Conservation (phyloP, 2,113 vertebrate species). For the Protomyctophum bolini region DNA sequence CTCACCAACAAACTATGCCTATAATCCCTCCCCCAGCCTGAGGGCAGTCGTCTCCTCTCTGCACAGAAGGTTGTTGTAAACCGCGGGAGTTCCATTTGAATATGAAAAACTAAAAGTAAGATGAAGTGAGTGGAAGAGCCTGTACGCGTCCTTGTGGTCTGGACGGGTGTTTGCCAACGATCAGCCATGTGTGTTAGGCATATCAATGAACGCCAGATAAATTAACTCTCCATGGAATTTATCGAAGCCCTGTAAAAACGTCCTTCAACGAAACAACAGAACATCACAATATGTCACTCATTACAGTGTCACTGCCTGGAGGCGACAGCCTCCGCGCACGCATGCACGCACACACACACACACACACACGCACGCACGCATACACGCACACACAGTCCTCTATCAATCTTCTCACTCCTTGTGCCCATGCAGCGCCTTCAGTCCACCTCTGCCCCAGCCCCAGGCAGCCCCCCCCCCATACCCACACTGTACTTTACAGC, state of each 20-base stretch:
- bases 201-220: neutral
- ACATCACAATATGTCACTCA: neutral
- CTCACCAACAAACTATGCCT: no score
- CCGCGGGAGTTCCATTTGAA: no score
- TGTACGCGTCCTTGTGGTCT: no score
- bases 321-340: no score
- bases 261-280: neutral
- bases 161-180: neutral
- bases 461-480: constrained; percentile 2
- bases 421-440: constrained; percentile 5
- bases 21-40: no score
- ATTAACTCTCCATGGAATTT: neutral
- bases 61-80: no score
- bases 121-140: no score
- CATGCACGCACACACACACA: neutral
- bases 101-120: no score
- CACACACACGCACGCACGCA: neutral
- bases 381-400: neutral
- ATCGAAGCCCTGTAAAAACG: neutral
- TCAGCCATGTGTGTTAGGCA: neutral
- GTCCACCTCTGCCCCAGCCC: neutral
- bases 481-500: constrained; percentile 45
- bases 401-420: neutral
- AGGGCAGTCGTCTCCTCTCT: no score
- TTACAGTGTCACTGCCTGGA: neutral